Percentiles rank a stretch among this genome's conserved stretches.
Conservation (phyloP, 2,888 invertebrate species). For the Drosophila fulvimacula region DNA sequence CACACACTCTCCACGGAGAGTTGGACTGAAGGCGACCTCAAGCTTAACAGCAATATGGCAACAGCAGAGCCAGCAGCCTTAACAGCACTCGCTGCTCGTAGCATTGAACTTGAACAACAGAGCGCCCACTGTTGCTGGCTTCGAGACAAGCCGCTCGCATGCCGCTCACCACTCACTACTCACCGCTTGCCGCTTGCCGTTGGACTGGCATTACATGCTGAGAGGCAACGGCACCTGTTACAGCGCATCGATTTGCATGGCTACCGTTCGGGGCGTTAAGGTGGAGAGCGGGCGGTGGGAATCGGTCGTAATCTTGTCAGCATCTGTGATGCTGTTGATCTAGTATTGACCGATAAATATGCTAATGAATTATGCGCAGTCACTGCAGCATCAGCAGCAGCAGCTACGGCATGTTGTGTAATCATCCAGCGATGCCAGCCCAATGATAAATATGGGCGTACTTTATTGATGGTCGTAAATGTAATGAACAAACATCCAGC, state of each 20-base stretch:
- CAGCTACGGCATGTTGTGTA: conserved; percentile 40
- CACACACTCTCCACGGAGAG: conserved; percentile 46
- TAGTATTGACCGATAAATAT: conserved; percentile 53
- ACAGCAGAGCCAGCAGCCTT: conserved; percentile 1
- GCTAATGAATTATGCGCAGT: conserved; percentile 53
- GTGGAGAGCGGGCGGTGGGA: conserved; percentile 10
- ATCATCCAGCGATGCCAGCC: conserved; percentile 37
- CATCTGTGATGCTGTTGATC: conserved; percentile 41
- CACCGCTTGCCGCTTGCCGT: not conserved
- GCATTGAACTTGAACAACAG: conserved; percentile 74
- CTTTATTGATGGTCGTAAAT: conserved; percentile 13
- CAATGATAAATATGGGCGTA: conserved; percentile 32
- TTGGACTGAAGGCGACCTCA: conserved; percentile 38
- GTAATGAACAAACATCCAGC: conserved; percentile 26
- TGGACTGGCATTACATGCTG: conserved; percentile 20
- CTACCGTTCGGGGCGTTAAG: conserved; percentile 47
- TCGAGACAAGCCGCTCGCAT: not conserved
- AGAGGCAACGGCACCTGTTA: conserved; percentile 74
- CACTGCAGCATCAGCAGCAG: conserved; percentile 23
- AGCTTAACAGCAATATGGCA: conserved; percentile 44
- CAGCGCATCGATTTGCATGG: conserved; percentile 64
- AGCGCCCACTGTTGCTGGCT: conserved; percentile 34
- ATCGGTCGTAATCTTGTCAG: conserved; percentile 50
- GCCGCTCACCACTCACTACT: too few species aligned
- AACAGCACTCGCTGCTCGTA: conserved; percentile 51